These are phyloP conservation scores for Darevskia nairensis DNA, from an alignment of 2,797 vertebrate species.

Conservation along the genomic window DNA sequence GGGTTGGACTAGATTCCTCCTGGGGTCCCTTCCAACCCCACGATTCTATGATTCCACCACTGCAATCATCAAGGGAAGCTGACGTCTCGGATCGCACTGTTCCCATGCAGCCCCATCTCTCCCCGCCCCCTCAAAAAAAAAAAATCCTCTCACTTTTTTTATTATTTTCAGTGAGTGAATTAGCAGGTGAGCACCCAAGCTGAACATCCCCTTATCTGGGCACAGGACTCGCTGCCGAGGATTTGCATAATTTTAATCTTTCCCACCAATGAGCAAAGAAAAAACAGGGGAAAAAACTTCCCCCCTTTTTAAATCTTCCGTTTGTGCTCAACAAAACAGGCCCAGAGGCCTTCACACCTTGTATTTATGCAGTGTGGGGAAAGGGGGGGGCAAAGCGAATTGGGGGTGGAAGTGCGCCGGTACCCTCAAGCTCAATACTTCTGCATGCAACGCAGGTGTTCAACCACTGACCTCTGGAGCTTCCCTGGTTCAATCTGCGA, in stretches of 20 bases:
- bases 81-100: too few species aligned
- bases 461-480: too few species aligned
- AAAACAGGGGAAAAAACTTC: slow-evolving; percentile 72
- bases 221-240: slow-evolving; percentile 61
- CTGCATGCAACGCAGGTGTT: too few species aligned
- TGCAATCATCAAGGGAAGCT: slow-evolving; percentile 1
- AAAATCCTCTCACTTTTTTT: neutral
- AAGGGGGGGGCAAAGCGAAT: neutral
- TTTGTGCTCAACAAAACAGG: slow-evolving; percentile 71
- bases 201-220: slow-evolving; percentile 75
- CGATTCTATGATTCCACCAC: neutral
- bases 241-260: slow-evolving; percentile 80
- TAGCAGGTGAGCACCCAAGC: slow-evolving; percentile 73
- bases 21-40: neutral
- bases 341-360: slow-evolving; percentile 40
- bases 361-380: slow-evolving; percentile 19
- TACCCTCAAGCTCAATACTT: too few species aligned
- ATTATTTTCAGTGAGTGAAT: slow-evolving; percentile 65
- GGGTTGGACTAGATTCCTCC: too few species aligned
- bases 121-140: neutral
- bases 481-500: too few species aligned
- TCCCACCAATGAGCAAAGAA: slow-evolving; percentile 75
- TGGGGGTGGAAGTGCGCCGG: too few species aligned
- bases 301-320: slow-evolving; percentile 71
- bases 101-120: slow-evolving; percentile 53